These are phyloP conservation scores for Pantherophis alleghaniensis DNA, from an alignment of 2,797 vertebrate genomes.

Conservation along the genomic window DNA sequence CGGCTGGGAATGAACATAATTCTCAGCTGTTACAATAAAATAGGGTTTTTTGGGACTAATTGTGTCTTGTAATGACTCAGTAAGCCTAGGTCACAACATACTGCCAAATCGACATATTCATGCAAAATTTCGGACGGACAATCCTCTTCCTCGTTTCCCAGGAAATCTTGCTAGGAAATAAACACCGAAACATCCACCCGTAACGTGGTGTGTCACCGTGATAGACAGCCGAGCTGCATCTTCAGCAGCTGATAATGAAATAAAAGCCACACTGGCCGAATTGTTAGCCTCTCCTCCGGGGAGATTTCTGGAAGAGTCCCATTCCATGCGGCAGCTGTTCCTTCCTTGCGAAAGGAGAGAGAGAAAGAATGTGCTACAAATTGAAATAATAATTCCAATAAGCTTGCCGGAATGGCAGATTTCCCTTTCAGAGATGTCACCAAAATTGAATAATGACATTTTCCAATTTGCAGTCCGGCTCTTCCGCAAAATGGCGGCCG, in stretches of 20 bases:
- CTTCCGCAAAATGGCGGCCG: neutral
- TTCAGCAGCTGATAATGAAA: constrained; percentile 16
- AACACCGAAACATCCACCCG: accelerated
- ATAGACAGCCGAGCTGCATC: neutral
- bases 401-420: neutral
- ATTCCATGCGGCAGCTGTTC: constrained; percentile 3
- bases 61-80: too few relatives aligned
- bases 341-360: neutral
- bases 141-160: neutral
- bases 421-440: neutral
- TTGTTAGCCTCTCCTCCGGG: constrained; percentile 13
- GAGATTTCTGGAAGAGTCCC: neutral
- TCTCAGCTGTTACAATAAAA: too few relatives aligned
- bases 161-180: neutral
- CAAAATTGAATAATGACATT: neutral
- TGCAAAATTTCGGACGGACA: neutral
- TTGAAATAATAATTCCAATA: neutral
- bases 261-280: neutral
- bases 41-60: too few relatives aligned
- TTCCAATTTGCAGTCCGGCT: constrained; percentile 18
- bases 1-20: too few relatives aligned
- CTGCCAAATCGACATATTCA: neutral
- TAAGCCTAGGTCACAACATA: too few relatives aligned
- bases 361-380: constrained; percentile 10
- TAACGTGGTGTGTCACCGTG: neutral